Evolutionary conservation across 2,888 invertebrate genomes (phyloP), one percentile per base, ranked within the genome.

Genomic region (Stegophylla sp.): DNA sequence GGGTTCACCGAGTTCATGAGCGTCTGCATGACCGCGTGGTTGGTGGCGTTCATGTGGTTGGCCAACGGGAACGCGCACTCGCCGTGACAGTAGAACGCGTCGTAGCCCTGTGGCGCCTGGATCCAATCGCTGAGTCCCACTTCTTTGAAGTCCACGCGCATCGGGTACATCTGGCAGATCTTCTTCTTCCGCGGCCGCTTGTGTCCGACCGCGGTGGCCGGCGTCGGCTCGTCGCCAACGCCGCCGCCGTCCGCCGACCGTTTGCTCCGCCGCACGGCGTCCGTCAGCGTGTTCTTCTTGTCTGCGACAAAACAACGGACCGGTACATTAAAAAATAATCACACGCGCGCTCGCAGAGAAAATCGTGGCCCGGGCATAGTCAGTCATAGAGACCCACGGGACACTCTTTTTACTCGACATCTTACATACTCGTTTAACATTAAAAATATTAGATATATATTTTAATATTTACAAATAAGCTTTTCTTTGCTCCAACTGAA

Each of bases 81-180:
- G 0, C 97, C 97, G 85, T 93, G 92, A 87, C 97, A 97, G 86
- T 94, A 97, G 86, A 93, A 96, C 0, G 97, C 97, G 12, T 94
- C 93, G 87, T 96, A 97, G 3, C 97, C 97, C 85, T 94, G 94
- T 1, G 97, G 97, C 2, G 97, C 97, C 83, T 97, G 96, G 83
- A 97, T 96, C 96, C 97, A 97, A 86, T 96, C 95, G 48, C 17
- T 28, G 98, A 98, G 99, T 72, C 97, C 97, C 48, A 99, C 96
- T 86, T 97, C 96, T 67, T 90, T 91, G 87, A 99, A 99, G 87
- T 98, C 96, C 72, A 99, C 97, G 88, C 94, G 96, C 86, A 99
- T 90, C 74, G 93, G 91, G 85, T 94, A 92, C 84, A 96, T 90
- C 84, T 94, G 92, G 87, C 99, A 99, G 84, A 91, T 91, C 85